These are phyloP conservation scores for Sebastes steindachneri DNA, from an alignment of 2,797 vertebrate species.

Conservation along the genomic window DNA sequence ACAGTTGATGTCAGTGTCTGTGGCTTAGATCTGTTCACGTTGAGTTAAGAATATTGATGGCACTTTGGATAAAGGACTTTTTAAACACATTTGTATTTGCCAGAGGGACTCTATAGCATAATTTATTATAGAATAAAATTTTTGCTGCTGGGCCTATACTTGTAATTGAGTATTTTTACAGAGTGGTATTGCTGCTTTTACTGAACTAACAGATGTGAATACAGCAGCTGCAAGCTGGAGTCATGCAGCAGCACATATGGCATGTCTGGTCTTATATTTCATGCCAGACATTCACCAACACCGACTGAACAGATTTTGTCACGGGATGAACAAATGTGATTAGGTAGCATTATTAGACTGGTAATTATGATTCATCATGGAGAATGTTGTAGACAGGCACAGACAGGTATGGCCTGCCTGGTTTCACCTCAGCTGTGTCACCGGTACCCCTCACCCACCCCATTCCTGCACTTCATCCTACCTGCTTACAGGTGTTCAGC, in stretches of 20 bases:
- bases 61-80: no score
- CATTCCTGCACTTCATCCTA: conserved; percentile 34
- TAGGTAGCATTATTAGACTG: not conserved
- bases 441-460: not conserved
- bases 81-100: no score
- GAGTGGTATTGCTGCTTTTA: not conserved
- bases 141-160: not conserved
- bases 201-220: not conserved
- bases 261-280: conserved; percentile 34
- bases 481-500: conserved; percentile 76
- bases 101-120: no score
- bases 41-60: no score
- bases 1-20: no score
- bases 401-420: conserved; percentile 41
- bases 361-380: conserved; percentile 45
- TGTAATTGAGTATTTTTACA: not conserved
- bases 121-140: not conserved
- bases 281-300: conserved; percentile 5
- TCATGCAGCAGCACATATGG: not conserved
- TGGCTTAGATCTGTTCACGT: no score
- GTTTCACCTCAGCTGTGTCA: conserved; percentile 16
- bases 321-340: conserved; percentile 12
- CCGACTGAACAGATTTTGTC: not conserved
- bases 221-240: not conserved
- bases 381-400: conserved; percentile 56